These are phyloP conservation scores for Lasioglossum malachurum DNA, from an alignment of 2,888 invertebrate species.

Conservation along the genomic window DNA sequence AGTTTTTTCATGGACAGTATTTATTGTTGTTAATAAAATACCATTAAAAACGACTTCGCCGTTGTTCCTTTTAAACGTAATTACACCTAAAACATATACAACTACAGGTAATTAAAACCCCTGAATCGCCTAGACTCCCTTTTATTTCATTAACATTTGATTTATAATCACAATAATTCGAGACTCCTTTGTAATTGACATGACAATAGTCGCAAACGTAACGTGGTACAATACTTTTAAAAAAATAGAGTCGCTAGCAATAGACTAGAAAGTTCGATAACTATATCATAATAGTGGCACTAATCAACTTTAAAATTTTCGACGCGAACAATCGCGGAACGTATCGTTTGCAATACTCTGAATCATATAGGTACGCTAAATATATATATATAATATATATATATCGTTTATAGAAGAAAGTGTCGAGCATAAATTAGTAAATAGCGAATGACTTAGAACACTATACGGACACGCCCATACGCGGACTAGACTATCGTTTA, in stretches of 20 bases:
- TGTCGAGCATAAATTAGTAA: constrained; percentile 49
- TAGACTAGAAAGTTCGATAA: constrained; percentile 72
- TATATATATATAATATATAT: neutral
- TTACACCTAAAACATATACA: neutral
- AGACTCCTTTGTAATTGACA: constrained; percentile 74
- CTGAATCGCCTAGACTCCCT: constrained; percentile 60
- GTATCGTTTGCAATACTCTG: constrained; percentile 18
- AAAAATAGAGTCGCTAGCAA: constrained; percentile 71
- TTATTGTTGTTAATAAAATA: constrained; percentile 83
- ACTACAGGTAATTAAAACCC: neutral
- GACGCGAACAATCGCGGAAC: constrained; percentile 16
- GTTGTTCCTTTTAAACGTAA: constrained; percentile 11
- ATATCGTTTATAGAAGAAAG: constrained; percentile 19
- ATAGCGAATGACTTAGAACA: constrained; percentile 72
- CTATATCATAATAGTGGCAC: constrained; percentile 59
- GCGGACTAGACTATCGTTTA: constrained; percentile 75
- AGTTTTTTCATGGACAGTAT: constrained; percentile 79
- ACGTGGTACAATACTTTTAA: constrained; percentile 70
- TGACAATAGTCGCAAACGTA: constrained; percentile 75
- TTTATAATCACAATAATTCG: constrained; percentile 73
- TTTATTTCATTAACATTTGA: constrained; percentile 74
- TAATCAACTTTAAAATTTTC: constrained; percentile 60
- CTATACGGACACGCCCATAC: constrained; percentile 67
- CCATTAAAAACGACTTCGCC: constrained; percentile 37
- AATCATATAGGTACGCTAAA: constrained; percentile 15